Conservation (phyloP, 30 jellyfish, hydroid and myxozoan species). For the Cassiopea andromeda region DNA sequence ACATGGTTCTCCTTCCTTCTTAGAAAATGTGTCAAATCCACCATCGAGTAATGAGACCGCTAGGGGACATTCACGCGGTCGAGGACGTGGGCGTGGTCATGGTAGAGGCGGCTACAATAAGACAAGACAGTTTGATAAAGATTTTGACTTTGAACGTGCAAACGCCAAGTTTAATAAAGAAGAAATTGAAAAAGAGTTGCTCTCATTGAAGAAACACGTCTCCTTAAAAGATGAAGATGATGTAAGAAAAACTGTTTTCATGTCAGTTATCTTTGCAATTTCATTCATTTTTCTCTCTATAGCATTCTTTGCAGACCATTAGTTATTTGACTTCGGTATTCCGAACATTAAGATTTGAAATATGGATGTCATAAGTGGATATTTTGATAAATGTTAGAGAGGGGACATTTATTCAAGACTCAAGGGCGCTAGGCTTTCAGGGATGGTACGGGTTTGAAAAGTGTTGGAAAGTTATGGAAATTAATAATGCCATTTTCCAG, state of each 20-base stretch:
- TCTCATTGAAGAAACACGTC: constrained; percentile 73
- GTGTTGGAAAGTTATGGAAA: no score
- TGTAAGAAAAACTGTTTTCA: constrained; percentile 16
- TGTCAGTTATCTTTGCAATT: no score
- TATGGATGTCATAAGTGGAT: no score
- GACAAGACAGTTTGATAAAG: constrained; percentile 78
- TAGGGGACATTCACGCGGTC: constrained; percentile 45
- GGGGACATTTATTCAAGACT: no score
- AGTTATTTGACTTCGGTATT: no score
- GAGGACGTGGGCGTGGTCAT: constrained; percentile 56
- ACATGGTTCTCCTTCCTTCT: neutral
- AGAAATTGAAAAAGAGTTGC: constrained; percentile 88
- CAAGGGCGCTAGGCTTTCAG: no score
- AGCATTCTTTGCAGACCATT: no score
- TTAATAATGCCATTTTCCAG: no score
- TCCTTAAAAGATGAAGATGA: constrained; percentile 85
- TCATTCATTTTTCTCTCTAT: no score
- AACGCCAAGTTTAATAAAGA: constrained; percentile 97
- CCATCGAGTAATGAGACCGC: constrained; percentile 21
- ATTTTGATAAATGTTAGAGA: no score
- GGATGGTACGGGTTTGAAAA: no score
- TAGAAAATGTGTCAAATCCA: neutral
- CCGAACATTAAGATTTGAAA: no score
- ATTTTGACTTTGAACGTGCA: constrained; percentile 94
- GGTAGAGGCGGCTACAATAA: constrained; percentile 65